Percentiles rank a stretch among this genome's conserved stretches.
These are phyloP conservation scores for Harpagifer antarcticus DNA, from an alignment of 2,797 vertebrate genomes.

Conservation along the genomic window DNA sequence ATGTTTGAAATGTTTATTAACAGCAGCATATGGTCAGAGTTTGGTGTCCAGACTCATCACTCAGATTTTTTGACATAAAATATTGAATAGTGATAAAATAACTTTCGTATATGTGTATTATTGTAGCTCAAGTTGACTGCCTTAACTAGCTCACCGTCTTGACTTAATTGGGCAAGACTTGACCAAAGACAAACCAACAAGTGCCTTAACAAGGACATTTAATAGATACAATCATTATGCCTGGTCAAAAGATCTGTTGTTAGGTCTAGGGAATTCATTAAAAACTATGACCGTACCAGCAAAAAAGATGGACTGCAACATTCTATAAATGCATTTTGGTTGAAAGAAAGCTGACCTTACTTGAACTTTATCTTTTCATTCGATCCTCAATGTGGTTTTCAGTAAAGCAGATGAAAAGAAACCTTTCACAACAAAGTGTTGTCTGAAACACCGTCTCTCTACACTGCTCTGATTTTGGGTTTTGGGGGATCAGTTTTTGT, in stretches of 20 bases:
- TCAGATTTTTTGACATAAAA: too few relatives aligned
- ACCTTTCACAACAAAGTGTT: neutral
- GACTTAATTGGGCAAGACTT: neutral
- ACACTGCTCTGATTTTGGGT: neutral
- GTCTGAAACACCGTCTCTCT: neutral
- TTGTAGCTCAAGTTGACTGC: too few relatives aligned
- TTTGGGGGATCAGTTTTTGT: neutral
- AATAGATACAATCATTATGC: neutral
- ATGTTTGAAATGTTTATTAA: too few relatives aligned
- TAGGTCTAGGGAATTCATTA: neutral
- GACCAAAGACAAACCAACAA: too few relatives aligned
- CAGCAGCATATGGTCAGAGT: too few relatives aligned
- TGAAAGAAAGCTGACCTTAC: neutral
- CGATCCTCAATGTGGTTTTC: neutral
- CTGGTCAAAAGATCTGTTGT: neutral
- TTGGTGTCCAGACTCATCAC: too few relatives aligned
- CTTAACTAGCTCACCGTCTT: too few relatives aligned
- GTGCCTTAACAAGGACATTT: neutral
- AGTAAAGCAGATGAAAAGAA: neutral
- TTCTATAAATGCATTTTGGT: neutral
- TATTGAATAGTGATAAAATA: too few relatives aligned
- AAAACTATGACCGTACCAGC: too few relatives aligned
- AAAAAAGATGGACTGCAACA: neutral
- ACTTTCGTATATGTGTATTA: too few relatives aligned
- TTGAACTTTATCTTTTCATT: neutral